phyloP scores from a whole-genome alignment of 1,140 invertebrate genomes.

The Brachystomella parvula region DNA sequence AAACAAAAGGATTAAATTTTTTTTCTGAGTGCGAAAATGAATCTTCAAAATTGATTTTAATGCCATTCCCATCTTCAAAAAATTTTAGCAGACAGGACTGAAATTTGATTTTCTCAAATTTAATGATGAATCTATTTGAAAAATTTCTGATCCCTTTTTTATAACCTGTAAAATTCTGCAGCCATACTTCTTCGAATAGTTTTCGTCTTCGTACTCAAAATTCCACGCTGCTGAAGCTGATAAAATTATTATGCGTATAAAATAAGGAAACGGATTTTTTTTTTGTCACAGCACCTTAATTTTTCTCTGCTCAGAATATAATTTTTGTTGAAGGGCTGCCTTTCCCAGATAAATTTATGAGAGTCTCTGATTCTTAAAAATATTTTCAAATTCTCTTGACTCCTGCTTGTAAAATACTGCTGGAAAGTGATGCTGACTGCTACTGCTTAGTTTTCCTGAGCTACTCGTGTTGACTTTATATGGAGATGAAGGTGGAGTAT shows the following conservation, averaged over 20 bases:
- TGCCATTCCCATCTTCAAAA: too few relatives aligned
- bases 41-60: too few relatives aligned
- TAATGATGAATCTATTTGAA: too few relatives aligned
- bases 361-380: background rate
- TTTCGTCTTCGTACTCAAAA: too few relatives aligned
- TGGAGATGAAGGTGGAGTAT: constrained; percentile 4
- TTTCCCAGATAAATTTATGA: background rate
- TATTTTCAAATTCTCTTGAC: background rate
- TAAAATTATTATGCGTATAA: too few relatives aligned
- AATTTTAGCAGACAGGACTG: too few relatives aligned
- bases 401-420: background rate
- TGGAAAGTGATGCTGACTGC: background rate
- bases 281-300: background rate
- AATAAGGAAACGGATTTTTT: too few relatives aligned
- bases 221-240: too few relatives aligned
- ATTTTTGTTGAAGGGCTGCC: background rate
- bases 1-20: background rate
- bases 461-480: constrained; percentile 6
- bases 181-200: too few relatives aligned
- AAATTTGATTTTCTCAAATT: too few relatives aligned
- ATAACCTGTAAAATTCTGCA: too few relatives aligned
- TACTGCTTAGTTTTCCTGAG: background rate
- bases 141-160: too few relatives aligned
- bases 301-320: background rate
- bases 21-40: background rate